phyloP scores from a whole-genome alignment of 2,888 invertebrate genomes.

The Conchocele bisecta region DNA sequence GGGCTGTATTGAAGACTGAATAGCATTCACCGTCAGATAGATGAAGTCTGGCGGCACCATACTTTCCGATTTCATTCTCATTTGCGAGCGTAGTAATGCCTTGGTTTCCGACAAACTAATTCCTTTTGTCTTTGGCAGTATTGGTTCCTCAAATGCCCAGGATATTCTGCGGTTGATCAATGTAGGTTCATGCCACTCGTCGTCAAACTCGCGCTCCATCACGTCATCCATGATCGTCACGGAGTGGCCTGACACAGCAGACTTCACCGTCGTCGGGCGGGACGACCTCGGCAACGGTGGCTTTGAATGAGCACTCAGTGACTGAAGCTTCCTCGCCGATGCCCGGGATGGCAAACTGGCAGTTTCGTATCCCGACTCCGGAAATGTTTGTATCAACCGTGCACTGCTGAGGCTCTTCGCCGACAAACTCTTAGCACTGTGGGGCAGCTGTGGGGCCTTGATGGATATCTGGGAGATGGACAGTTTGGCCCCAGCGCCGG shows the following conservation, averaged over 20 bases:
- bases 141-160: slow-evolving; percentile 81
- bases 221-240: slow-evolving; percentile 70
- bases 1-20: slow-evolving; percentile 74
- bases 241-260: slow-evolving; percentile 62
- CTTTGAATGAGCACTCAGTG: slow-evolving; percentile 54
- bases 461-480: slow-evolving; percentile 61
- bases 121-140: slow-evolving; percentile 69
- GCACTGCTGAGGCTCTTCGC: slow-evolving; percentile 72
- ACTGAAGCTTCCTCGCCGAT: slow-evolving; percentile 44
- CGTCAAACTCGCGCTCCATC: slow-evolving; percentile 60
- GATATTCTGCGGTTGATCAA: slow-evolving; percentile 73
- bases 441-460: slow-evolving; percentile 71
- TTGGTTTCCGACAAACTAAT: slow-evolving; percentile 79
- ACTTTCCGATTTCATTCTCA: slow-evolving; percentile 75
- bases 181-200: slow-evolving; percentile 45
- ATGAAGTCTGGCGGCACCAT: slow-evolving; percentile 81
- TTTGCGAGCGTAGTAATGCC: slow-evolving; percentile 79
- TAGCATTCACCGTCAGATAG: slow-evolving; percentile 79
- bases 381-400: slow-evolving; percentile 66
- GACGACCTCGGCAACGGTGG: slow-evolving; percentile 59
- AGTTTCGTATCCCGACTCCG: slow-evolving; percentile 9
- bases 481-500: slow-evolving; percentile 18
- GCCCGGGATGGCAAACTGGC: slow-evolving; percentile 29
- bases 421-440: slow-evolving; percentile 79
- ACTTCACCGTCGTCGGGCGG: slow-evolving; percentile 62